phyloP scores from a whole-genome alignment of 2,888 invertebrate genomes.

The Hedychridium roseum region DNA sequence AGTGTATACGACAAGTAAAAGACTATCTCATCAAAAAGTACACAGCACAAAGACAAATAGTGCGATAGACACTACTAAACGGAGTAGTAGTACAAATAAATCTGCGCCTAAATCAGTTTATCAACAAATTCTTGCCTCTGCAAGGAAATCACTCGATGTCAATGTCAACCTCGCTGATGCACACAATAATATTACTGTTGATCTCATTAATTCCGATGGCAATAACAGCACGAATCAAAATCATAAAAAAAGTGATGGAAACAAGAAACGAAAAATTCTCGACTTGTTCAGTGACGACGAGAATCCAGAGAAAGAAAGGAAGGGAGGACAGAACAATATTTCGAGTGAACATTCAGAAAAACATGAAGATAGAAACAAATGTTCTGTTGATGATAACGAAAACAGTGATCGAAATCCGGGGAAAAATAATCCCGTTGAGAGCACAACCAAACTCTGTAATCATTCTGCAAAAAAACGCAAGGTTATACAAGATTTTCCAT shows the following conservation, averaged over 20 bases:
- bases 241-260: conserved; percentile 5
- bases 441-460: no score
- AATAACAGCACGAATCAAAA: not conserved
- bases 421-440: no score
- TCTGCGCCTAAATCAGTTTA: conserved; percentile 16
- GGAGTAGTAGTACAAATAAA: conserved; percentile 15
- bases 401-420: no score
- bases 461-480: conserved; percentile 9
- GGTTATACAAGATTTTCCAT: not conserved
- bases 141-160: no score
- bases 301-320: conserved; percentile 14
- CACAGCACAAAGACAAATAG: conserved; percentile 17
- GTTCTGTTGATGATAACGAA: no score
- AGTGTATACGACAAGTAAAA: conserved; percentile 10
- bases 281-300: conserved; percentile 12
- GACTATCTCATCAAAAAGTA: conserved; percentile 28
- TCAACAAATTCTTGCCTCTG: conserved; percentile 23
- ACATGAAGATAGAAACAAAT: no score
- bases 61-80: no score
- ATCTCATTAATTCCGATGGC: no score
- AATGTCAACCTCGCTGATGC: no score
- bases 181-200: no score
- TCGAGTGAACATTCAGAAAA: conserved; percentile 6
- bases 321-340: conserved; percentile 11
- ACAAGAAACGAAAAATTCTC: conserved; percentile 17